A percentile compares a stretch with the other conserved stretches of the same genome.
Conservation (phyloP, 2,797 vertebrate genomes). For the Crenuchus spilurus region DNA sequence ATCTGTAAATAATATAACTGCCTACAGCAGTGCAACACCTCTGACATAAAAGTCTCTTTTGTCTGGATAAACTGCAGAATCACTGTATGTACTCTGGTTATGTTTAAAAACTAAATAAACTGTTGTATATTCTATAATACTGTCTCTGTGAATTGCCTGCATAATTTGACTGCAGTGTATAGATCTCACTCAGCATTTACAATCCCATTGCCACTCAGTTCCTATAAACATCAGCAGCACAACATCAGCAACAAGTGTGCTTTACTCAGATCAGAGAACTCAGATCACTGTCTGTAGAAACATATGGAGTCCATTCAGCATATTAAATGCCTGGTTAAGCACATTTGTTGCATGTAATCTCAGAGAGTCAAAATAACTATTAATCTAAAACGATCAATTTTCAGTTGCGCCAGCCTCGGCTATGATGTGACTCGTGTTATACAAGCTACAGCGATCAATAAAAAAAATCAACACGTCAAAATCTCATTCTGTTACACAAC, state of each 20-base stretch:
- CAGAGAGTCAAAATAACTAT: background rate
- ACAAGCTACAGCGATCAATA: background rate
- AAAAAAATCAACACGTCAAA: background rate
- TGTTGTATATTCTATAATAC: no score
- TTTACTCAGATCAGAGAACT: conserved; percentile 14
- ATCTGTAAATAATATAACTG: no score
- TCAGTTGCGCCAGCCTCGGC: no score
- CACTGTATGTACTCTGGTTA: no score
- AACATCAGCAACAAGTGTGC: conserved; percentile 32
- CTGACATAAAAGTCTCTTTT: no score
- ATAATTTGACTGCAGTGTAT: background rate
- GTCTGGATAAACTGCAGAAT: no score
- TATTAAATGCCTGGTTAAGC: conserved; percentile 34
- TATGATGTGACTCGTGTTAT: background rate
- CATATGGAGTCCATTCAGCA: conserved; percentile 35
- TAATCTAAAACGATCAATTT: conserved; percentile 1
- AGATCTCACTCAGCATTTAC: background rate
- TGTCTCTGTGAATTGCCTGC: no score
- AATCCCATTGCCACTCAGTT: conserved; percentile 1
- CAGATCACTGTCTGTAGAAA: conserved; percentile 23
- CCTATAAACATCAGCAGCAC: background rate
- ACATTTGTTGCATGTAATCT: conserved; percentile 12
- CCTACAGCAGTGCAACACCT: no score
- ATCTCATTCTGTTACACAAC: no score
- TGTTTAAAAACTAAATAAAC: no score